A percentile compares a stretch with the other conserved stretches of the same genome.
phyloP scores from a whole-genome alignment of 2,113 vertebrate species.

The Mobula hypostoma region DNA sequence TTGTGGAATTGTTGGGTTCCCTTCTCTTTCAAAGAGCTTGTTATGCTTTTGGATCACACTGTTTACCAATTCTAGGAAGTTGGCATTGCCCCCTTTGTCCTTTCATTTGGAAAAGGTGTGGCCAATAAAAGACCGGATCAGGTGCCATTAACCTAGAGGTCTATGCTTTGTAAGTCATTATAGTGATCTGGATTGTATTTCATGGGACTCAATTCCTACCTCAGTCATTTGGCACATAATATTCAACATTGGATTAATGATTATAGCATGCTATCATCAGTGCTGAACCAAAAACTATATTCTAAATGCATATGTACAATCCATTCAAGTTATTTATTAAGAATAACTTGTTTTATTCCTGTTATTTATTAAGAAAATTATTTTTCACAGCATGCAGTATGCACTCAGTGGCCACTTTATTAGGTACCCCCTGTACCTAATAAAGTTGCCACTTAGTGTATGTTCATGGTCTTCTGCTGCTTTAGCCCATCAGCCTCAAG shows the following conservation, averaged over 20 bases:
- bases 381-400: too few species aligned
- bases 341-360: background rate
- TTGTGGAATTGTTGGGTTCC: background rate
- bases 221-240: conserved; percentile 1
- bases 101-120: background rate
- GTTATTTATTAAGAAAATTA: background rate
- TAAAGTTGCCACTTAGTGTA: too few species aligned
- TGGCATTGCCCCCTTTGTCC: background rate
- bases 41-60: background rate
- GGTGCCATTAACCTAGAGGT: background rate
- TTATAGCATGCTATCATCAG: background rate
- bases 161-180: conserved; percentile 7
- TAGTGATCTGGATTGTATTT: conserved; percentile 10
- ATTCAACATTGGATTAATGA: background rate
- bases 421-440: too few species aligned
- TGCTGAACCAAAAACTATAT: background rate
- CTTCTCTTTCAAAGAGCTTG: background rate
- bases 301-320: background rate
- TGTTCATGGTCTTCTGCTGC: too few species aligned
- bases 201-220: background rate
- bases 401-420: too few species aligned
- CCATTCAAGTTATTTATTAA: background rate
- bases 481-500: too few species aligned
- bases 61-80: background rate
- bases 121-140: background rate